Evolutionary conservation across 2,797 vertebrate genomes (phyloP).

Genomic region (Caiman crocodilus): DNA sequence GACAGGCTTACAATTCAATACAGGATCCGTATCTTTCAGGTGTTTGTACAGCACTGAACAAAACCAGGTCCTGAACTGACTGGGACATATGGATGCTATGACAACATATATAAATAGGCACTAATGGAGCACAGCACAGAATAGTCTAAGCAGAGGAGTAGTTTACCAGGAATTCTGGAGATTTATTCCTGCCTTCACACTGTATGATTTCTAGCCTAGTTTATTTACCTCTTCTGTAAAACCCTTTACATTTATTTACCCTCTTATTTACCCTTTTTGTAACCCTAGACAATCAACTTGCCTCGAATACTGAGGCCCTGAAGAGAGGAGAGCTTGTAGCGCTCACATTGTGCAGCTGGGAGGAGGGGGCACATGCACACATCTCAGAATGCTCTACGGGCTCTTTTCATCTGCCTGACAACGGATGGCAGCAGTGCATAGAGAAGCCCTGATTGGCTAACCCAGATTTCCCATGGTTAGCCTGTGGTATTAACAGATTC

Average conservation of each 20-base stretch:
- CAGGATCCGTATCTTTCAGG: not conserved
- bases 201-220: slow-evolving; percentile 8
- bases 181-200: slow-evolving; percentile 51
- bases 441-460: too few species aligned
- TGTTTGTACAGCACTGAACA: not conserved
- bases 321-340: too few species aligned
- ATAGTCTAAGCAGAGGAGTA: not conserved
- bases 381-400: too few species aligned
- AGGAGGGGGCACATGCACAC: too few species aligned
- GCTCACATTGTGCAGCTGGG: too few species aligned
- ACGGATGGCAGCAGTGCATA: too few species aligned
- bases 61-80: not conserved
- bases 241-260: not conserved
- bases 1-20: not conserved
- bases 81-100: not conserved
- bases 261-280: not conserved
- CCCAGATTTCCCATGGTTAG: too few species aligned
- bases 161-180: slow-evolving; percentile 17
- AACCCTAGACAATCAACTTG: not conserved
- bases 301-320: not conserved
- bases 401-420: too few species aligned
- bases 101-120: not conserved
- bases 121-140: not conserved
- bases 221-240: not conserved
- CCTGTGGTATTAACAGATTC: too few species aligned